Percentiles rank a stretch among this genome's conserved stretches.
phyloP scores from a whole-genome alignment of 2,113 vertebrate genomes.

The Urocolius indicus region DNA sequence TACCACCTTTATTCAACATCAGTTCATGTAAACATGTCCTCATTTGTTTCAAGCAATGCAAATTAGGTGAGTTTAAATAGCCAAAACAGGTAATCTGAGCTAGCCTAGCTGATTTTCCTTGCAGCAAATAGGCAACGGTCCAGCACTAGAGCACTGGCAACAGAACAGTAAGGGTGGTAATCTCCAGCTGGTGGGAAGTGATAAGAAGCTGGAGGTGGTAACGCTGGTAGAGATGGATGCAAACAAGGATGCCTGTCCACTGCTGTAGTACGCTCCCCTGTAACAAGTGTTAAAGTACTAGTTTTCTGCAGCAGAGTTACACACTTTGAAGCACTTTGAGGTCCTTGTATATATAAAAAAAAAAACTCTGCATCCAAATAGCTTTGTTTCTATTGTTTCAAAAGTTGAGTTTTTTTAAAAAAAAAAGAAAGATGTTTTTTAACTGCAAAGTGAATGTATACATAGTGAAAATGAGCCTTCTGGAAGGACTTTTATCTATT shows the following conservation, averaged over 20 bases:
- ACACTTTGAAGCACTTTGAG: neutral
- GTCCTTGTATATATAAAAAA: neutral
- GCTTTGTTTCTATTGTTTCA: neutral
- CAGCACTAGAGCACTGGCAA: neutral
- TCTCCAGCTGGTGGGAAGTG: slow-evolving; percentile 12
- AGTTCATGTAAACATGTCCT: neutral
- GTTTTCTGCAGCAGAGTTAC: neutral
- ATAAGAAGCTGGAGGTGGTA: slow-evolving; percentile 18
- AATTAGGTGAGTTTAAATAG: neutral
- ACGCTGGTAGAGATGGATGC: neutral
- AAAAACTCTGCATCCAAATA: neutral
- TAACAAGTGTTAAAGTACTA: neutral
- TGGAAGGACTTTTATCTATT: neutral
- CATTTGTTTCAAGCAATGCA: neutral
- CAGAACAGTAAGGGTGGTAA: neutral
- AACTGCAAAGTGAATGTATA: neutral
- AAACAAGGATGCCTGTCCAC: neutral
- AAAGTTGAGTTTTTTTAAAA: neutral
- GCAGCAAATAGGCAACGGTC: neutral
- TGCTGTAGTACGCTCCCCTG: neutral
- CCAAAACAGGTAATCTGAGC: neutral
- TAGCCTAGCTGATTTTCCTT: neutral
- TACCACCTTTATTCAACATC: neutral
- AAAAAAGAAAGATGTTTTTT: neutral
- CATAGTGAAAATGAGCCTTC: neutral